phyloP scores from a whole-genome alignment of 2,888 invertebrate genomes.

The Drosophila picticornis region DNA sequence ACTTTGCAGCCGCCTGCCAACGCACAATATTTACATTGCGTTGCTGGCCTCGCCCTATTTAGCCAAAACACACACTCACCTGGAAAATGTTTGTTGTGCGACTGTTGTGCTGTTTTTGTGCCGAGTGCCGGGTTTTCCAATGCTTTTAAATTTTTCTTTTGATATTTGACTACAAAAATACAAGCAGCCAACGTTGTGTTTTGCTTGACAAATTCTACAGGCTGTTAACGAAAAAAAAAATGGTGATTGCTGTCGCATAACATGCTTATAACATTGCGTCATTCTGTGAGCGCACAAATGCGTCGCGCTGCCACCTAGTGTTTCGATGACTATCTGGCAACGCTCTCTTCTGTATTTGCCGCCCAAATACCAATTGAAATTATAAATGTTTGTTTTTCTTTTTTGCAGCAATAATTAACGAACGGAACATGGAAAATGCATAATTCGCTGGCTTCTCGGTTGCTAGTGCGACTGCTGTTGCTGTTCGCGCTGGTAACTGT shows the following conservation, averaged over 20 bases:
- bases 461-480: slow-evolving; percentile 82
- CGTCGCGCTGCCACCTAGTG: neutral
- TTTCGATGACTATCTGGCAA: slow-evolving; percentile 18
- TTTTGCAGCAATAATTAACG: slow-evolving; percentile 38
- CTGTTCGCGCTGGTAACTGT: slow-evolving; percentile 82
- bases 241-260: slow-evolving; percentile 9
- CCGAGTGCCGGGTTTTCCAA: slow-evolving; percentile 6
- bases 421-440: slow-evolving; percentile 73
- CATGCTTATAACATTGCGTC: slow-evolving; percentile 25
- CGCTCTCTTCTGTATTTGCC: slow-evolving; percentile 1
- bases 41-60: slow-evolving; percentile 47
- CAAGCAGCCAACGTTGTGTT: slow-evolving; percentile 45
- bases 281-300: slow-evolving; percentile 15
- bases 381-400: slow-evolving; percentile 7
- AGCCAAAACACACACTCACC: slow-evolving; percentile 45
- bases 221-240: slow-evolving; percentile 31
- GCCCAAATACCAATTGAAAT: neutral
- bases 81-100: slow-evolving; percentile 32
- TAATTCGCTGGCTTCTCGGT: slow-evolving; percentile 78
- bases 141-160: slow-evolving; percentile 21
- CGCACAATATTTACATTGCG: slow-evolving; percentile 55
- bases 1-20: slow-evolving; percentile 57
- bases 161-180: slow-evolving; percentile 29
- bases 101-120: slow-evolving; percentile 3
- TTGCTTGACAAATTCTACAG: slow-evolving; percentile 29